phyloP scores from a whole-genome alignment of 2,113 vertebrate species.

The Channa argus region DNA sequence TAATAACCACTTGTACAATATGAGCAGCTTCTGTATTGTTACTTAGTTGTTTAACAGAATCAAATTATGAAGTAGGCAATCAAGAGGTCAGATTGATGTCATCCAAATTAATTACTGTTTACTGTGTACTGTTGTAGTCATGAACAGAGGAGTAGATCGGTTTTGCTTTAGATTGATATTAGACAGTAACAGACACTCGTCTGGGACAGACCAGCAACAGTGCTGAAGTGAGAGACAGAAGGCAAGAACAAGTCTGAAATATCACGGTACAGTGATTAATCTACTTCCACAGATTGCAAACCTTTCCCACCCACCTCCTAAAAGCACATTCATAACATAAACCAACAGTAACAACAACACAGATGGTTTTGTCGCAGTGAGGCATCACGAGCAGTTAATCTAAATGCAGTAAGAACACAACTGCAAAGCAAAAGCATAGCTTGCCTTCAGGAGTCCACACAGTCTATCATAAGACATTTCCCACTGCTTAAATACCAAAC shows the following conservation, averaged over 20 bases:
- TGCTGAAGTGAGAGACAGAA: slow-evolving; percentile 43
- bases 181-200: slow-evolving; percentile 16
- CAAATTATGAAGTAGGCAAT: not conserved
- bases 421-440: slow-evolving; percentile 57
- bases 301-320: slow-evolving; percentile 57
- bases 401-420: slow-evolving; percentile 48
- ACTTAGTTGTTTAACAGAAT: slow-evolving; percentile 7
- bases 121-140: not conserved
- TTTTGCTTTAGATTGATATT: slow-evolving; percentile 11
- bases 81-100: slow-evolving; percentile 1
- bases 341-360: slow-evolving; percentile 60
- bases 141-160: not conserved
- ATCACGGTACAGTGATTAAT: slow-evolving; percentile 27
- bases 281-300: slow-evolving; percentile 58
- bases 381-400: slow-evolving; percentile 51
- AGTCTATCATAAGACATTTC: slow-evolving; percentile 51
- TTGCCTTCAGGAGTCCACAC: slow-evolving; percentile 31
- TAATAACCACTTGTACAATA: not conserved
- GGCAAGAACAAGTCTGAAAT: slow-evolving; percentile 43
- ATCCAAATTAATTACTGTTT: not conserved
- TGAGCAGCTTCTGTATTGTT: slow-evolving; percentile 19
- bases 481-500: slow-evolving; percentile 57
- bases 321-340: slow-evolving; percentile 44
- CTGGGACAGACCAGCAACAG: slow-evolving; percentile 23
- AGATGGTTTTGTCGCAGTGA: slow-evolving; percentile 66